Percentiles rank a stretch among this genome's conserved stretches.
Evolutionary conservation across 2,797 vertebrate species (phyloP).

Genomic region (Phrynocephalus forsythii): DNA sequence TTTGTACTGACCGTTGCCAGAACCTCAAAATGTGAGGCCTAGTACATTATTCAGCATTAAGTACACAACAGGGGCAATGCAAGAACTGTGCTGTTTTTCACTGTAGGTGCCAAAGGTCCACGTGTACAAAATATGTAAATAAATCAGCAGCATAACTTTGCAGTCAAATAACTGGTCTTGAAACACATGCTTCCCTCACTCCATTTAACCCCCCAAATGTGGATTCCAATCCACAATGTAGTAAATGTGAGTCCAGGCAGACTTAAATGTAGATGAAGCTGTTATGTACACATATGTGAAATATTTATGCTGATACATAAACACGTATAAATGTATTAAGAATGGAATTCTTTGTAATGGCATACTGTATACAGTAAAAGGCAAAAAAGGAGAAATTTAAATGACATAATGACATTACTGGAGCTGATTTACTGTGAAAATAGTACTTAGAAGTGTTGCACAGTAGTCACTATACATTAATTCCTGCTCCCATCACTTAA

Average conservation of each 20-base stretch:
- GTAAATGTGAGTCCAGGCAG: not conserved
- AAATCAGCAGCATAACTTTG: not conserved
- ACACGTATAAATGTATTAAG: slow-evolving; percentile 39
- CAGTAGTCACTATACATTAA: slow-evolving; percentile 73
- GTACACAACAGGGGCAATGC: not conserved
- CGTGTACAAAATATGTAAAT: not conserved
- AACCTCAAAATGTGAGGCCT: not conserved
- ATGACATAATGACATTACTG: slow-evolving; percentile 65
- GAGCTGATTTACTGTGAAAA: slow-evolving; percentile 71
- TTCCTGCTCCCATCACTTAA: slow-evolving; percentile 89
- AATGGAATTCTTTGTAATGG: slow-evolving; percentile 51
- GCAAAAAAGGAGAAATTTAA: slow-evolving; percentile 50
- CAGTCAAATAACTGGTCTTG: not conserved
- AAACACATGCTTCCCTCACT: not conserved
- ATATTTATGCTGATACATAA: slow-evolving; percentile 34
- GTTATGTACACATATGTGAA: slow-evolving; percentile 10
- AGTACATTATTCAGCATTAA: not conserved
- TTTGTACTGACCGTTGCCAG: not conserved
- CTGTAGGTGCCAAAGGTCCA: not conserved
- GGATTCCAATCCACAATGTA: not conserved
- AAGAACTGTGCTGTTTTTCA: not conserved
- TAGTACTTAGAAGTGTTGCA: slow-evolving; percentile 70
- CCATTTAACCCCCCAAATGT: not conserved
- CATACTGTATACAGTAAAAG: slow-evolving; percentile 40
- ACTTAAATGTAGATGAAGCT: not conserved